Evolutionary conservation across 2,888 invertebrate genomes (phyloP), one percentile per base, ranked within the genome.

Genomic region (Drosophila merina): DNA sequence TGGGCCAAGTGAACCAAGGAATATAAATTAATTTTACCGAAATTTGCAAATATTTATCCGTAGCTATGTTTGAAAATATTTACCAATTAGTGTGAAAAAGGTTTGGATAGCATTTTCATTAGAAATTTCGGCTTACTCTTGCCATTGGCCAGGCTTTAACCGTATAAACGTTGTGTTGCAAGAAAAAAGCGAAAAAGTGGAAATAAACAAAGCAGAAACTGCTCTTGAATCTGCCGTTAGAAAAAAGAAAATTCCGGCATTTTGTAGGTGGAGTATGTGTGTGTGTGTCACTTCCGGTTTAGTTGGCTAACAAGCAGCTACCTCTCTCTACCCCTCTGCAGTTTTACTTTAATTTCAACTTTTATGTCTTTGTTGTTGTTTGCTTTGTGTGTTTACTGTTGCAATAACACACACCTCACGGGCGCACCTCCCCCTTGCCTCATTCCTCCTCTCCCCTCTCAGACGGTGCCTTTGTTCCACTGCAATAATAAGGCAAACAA

Each of bases 321-420:
- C 50, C 40, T 40, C 12, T 9, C 36, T 33, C 33, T 4, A n/a
- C 25, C 26, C 48, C 52, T 26, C 10, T 68, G 52, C 50, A 50
- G 47, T 59, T 79, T 54, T 60, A 55, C 63, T 86, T 79, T 70
- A 72, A 82, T 72, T 86, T 79, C 66, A 86, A 79, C 83, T 79
- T 47, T 40, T 52, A 49, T 60, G 47, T 36, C 50, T 47, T 63
- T 57, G 55, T 59, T 54, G 36, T 57, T 59, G 36, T 58, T 59
- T 72, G 60, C 44, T 57, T 60, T 55, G 67, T 57, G 66, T 81
- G 75, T 69, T 73, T 79, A 74, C 83, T 71, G 79, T 73, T 82
- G 73, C 75, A 79, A 86, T 70, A 74, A 74, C 72, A 86, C 68
- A 66, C 51, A 64, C 58, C 73, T 67, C 58, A 49, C 57, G 52